Evolutionary conservation across 1,140 invertebrate genomes (phyloP).

Genomic region (Sitobion miscanthi): DNA sequence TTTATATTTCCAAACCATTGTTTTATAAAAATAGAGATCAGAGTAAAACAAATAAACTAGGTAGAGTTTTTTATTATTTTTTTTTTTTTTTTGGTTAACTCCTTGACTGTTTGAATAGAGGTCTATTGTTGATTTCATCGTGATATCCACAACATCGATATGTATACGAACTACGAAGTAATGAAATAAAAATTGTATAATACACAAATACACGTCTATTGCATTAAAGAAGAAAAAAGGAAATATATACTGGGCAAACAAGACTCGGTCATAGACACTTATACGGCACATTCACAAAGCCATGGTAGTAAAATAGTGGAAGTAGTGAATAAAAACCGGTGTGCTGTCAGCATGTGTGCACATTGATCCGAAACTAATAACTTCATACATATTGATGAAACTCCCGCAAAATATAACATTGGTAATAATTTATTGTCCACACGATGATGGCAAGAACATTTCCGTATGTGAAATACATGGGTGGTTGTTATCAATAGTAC

Average conservation of each 20-base stretch:
- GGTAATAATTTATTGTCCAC: constrained; percentile 43
- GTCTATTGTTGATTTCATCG: neutral
- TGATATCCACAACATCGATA: neutral
- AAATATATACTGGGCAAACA: neutral
- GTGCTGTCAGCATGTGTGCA: constrained; percentile 36
- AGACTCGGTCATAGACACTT: neutral
- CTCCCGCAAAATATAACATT: constrained; percentile 22
- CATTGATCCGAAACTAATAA: constrained; percentile 53
- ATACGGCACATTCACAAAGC: neutral
- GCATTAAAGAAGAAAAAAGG: neutral
- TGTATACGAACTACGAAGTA: neutral
- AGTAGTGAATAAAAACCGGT: constrained; percentile 35
- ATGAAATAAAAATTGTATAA: constrained; percentile 2
- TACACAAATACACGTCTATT: neutral
- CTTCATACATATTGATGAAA: constrained; percentile 55
- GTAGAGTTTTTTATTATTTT: neutral
- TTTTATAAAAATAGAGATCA: neutral
- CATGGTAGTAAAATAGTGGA: neutral
- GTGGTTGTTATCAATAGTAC: neutral
- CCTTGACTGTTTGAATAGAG: neutral
- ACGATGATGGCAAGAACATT: constrained; percentile 24
- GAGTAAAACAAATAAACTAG: neutral
- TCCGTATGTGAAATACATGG: constrained; percentile 25
- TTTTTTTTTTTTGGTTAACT: neutral
- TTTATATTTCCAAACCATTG: neutral